phyloP scores from a whole-genome alignment of 2,113 vertebrate species.

The Oncorhynchus keta region DNA sequence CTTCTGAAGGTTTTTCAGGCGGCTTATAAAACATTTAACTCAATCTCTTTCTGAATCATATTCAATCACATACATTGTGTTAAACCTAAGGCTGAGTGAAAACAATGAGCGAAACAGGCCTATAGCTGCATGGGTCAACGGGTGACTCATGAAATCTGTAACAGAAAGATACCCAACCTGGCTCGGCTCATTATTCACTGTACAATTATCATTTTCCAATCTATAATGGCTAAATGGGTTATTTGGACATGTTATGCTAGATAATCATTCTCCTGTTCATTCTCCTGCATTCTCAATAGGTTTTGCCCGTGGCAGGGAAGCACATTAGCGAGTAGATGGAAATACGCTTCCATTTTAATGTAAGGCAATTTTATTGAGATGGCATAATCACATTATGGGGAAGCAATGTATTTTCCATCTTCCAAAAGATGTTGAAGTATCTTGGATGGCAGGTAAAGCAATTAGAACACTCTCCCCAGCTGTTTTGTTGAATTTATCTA shows the following conservation, averaged over 20 bases:
- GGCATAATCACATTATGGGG: not conserved
- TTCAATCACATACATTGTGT: not conserved
- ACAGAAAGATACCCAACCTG: not conserved
- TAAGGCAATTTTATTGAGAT: not conserved
- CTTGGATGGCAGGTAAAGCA: not conserved
- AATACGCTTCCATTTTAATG: not conserved
- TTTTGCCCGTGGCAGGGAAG: not conserved
- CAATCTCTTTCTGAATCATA: not conserved
- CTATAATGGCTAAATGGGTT: not conserved
- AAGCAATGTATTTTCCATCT: conserved; percentile 3
- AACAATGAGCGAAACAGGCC: not conserved
- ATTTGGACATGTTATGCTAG: not conserved
- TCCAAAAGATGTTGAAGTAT: not conserved
- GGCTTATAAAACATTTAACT: not conserved
- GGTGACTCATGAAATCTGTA: not conserved
- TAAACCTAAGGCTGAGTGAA: not conserved
- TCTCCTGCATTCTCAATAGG: not conserved
- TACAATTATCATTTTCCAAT: not conserved
- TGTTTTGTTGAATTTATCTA: too few species aligned
- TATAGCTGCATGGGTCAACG: not conserved
- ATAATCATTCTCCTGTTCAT: not conserved
- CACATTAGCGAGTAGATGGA: not conserved
- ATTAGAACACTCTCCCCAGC: not conserved
- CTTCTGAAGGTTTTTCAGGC: conserved; percentile 24
- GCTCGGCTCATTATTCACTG: not conserved